Conservation (phyloP, 2,797 vertebrate species). For the Malurus splendens region DNA sequence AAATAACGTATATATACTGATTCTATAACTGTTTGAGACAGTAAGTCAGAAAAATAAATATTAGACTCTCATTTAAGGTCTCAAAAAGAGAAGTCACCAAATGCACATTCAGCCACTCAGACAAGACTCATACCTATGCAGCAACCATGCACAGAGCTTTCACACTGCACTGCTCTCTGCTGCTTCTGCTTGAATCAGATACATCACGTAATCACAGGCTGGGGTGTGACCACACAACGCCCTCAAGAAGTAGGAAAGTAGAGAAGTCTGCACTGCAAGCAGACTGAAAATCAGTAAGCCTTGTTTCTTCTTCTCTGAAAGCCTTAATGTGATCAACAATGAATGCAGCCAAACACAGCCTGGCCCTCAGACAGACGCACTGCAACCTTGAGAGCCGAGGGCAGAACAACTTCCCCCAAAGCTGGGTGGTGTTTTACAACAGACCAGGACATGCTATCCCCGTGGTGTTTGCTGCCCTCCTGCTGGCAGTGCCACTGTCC, state of each 20-base stretch:
- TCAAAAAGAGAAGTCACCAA: background rate
- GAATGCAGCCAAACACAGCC: background rate
- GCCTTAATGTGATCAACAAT: background rate
- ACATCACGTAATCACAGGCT: background rate
- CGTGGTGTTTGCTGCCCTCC: rapidly evolving
- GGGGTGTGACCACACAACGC: rapidly evolving
- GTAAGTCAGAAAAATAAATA: background rate
- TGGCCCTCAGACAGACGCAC: background rate
- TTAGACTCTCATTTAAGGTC: background rate
- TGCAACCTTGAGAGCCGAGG: rapidly evolving
- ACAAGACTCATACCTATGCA: background rate
- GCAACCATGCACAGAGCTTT: background rate
- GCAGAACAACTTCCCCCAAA: no score
- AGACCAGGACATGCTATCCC: rapidly evolving
- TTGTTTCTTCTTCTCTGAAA: background rate
- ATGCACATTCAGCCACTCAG: background rate
- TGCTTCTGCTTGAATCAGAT: background rate
- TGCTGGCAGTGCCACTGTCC: rapidly evolving
- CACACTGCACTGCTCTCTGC: background rate
- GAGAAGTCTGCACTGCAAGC: background rate
- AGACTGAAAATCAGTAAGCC: background rate
- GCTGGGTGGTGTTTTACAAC: rapidly evolving
- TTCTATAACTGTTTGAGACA: rapidly evolving
- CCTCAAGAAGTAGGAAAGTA: background rate
- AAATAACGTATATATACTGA: rapidly evolving